Conservation (phyloP, 2,888 invertebrate genomes). For the Chymomyza procnemis region DNA sequence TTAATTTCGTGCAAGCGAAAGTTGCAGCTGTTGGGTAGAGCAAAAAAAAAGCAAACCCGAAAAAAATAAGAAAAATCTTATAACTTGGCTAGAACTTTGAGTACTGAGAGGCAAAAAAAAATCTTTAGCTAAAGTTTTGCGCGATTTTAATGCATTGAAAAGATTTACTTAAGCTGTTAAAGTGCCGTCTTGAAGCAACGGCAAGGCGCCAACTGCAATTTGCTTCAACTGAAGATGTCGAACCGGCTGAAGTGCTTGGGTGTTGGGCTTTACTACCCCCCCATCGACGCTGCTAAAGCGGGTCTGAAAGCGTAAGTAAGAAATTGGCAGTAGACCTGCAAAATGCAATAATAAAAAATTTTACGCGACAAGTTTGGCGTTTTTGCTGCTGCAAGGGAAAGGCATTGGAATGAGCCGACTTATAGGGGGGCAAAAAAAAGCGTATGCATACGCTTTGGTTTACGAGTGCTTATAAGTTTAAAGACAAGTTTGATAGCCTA, state of each 20-base stretch:
- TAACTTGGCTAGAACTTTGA: conserved; percentile 28
- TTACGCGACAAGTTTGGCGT: conserved; percentile 60
- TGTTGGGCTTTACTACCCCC: too few species aligned
- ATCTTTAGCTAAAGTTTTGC: conserved; percentile 37
- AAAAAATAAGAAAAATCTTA: conserved; percentile 16
- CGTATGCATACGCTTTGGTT: too few species aligned
- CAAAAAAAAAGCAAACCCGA: background rate
- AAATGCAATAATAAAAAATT: conserved; percentile 54
- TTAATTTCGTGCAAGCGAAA: conserved; percentile 63
- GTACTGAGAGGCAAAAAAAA: conserved; percentile 4
- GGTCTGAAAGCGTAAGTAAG: conserved; percentile 23
- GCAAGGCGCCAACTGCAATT: conserved; percentile 43
- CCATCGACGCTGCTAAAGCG: too few species aligned
- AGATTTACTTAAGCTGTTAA: conserved; percentile 56
- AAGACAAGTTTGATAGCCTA: too few species aligned
- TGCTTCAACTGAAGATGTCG: conserved; percentile 15
- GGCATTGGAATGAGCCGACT: too few species aligned
- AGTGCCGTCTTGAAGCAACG: conserved; percentile 22
- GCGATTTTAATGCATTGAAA: conserved; percentile 58
- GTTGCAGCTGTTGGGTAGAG: conserved; percentile 29
- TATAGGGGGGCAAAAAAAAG: too few species aligned
- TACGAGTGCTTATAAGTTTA: too few species aligned
- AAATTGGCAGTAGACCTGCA: conserved; percentile 62
- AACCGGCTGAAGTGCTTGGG: conserved; percentile 9
- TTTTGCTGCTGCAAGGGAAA: conserved; percentile 24